A percentile compares a stretch with the other conserved stretches of the same genome.
phyloP scores from a whole-genome alignment of 2,797 vertebrate genomes.

The Rhinella marina region DNA sequence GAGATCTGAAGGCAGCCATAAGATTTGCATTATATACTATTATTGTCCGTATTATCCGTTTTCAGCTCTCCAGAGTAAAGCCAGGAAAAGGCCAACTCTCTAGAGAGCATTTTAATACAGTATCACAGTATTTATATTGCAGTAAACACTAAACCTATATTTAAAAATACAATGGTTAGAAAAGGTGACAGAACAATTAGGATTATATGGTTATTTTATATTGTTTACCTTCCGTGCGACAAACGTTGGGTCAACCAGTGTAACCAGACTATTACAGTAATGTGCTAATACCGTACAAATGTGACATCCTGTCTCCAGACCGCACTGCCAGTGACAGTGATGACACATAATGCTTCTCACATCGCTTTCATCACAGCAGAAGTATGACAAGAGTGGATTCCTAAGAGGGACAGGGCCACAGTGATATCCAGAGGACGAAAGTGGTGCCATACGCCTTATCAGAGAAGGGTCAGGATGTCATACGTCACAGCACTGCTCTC shows the following conservation, averaged over 20 bases:
- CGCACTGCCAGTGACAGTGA: background rate
- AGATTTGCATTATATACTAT: background rate
- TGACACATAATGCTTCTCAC: background rate
- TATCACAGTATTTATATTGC: background rate
- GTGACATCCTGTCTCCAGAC: background rate
- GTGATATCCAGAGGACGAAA: background rate
- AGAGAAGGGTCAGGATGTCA: background rate
- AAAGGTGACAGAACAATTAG: too few species aligned
- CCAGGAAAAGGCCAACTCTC: background rate
- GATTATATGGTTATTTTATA: too few species aligned
- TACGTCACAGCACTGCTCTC: background rate
- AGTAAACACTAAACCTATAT: background rate
- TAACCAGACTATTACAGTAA: too few species aligned
- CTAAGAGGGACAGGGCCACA: background rate
- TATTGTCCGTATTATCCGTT: background rate
- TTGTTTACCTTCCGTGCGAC: too few species aligned
- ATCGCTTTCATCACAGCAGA: background rate
- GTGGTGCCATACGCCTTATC: background rate
- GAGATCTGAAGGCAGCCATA: background rate
- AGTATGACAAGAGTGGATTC: background rate
- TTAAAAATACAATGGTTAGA: too few species aligned
- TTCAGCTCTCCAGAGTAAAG: background rate
- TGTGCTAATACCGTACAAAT: too few species aligned
- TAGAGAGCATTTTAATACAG: background rate
- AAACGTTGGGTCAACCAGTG: too few species aligned